These are phyloP conservation scores for Diaperis boleti DNA, from an alignment of 2,888 invertebrate genomes.

Conservation along the genomic window DNA sequence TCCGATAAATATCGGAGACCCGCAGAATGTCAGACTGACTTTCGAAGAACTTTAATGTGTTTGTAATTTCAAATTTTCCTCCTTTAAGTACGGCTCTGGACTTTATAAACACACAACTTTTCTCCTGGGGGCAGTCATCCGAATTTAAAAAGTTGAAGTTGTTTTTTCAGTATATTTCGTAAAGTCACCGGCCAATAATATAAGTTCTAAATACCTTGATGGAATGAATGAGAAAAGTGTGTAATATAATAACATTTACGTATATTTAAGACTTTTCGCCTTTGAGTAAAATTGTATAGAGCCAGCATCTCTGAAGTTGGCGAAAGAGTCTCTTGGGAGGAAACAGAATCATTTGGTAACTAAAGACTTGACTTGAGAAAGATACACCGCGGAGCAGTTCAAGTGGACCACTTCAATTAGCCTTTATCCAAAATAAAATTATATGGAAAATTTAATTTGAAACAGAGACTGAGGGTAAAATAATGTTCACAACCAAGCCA, in stretches of 20 bases:
- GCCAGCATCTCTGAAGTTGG: not conserved
- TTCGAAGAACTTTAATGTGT: constrained; percentile 39
- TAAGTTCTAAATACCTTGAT: too few species aligned
- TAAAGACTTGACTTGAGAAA: not conserved
- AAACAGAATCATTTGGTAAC: constrained; percentile 4
- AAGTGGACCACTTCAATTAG: not conserved
- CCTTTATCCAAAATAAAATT: constrained; percentile 1
- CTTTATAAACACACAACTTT: constrained; percentile 34
- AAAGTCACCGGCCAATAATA: too few species aligned
- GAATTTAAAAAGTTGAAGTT: constrained; percentile 19
- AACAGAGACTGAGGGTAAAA: too few species aligned
- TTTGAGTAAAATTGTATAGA: not conserved
- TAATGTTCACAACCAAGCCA: too few species aligned
- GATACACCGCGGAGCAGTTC: not conserved
- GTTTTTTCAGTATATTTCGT: constrained; percentile 22
- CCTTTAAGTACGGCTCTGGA: constrained; percentile 16
- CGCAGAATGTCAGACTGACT: constrained; percentile 31
- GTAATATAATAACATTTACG: constrained; percentile 20
- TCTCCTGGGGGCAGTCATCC: constrained; percentile 5
- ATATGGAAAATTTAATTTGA: not conserved
- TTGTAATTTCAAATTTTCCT: constrained; percentile 39
- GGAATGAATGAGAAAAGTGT: too few species aligned
- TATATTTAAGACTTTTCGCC: not conserved
- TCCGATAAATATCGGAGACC: constrained; percentile 38
- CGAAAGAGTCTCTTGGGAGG: not conserved